These are phyloP conservation scores for Diadumene lineata DNA, from an alignment of 92 coral and sea anemone genomes.

Conservation along the genomic window DNA sequence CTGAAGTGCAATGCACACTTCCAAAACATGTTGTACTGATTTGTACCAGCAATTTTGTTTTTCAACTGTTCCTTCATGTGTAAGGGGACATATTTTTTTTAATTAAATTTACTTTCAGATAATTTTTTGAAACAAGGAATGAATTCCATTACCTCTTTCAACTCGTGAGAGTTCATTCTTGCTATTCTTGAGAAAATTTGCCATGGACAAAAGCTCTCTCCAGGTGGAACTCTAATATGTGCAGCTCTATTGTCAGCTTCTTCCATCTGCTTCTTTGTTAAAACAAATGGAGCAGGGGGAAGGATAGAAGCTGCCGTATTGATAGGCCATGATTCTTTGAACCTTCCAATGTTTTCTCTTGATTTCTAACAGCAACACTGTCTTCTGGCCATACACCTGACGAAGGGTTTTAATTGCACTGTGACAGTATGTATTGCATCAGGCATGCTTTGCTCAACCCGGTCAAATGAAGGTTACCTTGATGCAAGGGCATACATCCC, in stretches of 20 bases:
- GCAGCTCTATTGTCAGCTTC: slow-evolving; percentile 36
- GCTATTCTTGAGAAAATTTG: slow-evolving; percentile 41
- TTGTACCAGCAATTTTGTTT: not conserved
- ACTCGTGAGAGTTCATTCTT: slow-evolving; percentile 47
- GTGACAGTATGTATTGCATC: slow-evolving; percentile 55
- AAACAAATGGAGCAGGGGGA: slow-evolving; percentile 25
- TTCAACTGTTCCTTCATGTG: not conserved
- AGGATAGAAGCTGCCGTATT: slow-evolving; percentile 1
- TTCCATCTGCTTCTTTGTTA: slow-evolving; percentile 15
- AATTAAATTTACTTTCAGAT: not conserved
- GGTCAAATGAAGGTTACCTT: slow-evolving; percentile 32
- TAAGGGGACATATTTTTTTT: not conserved
- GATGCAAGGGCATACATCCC: slow-evolving; percentile 16
- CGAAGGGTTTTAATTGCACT: slow-evolving; percentile 35
- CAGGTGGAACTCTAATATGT: slow-evolving; percentile 29
- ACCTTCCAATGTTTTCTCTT: slow-evolving; percentile 35
- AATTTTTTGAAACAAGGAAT: not conserved
- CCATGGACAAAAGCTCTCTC: slow-evolving; percentile 33
- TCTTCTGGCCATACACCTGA: slow-evolving; percentile 46
- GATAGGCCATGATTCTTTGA: slow-evolving; percentile 33
- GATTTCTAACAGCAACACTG: slow-evolving; percentile 12
- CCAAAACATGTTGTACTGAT: not conserved
- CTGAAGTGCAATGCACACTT: not conserved
- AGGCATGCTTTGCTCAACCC: slow-evolving; percentile 33
- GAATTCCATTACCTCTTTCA: slow-evolving; percentile 41